A percentile compares a stretch with the other conserved stretches of the same genome.
phyloP scores from a whole-genome alignment of 2,888 invertebrate genomes.

The Podotricha telesiphe region DNA sequence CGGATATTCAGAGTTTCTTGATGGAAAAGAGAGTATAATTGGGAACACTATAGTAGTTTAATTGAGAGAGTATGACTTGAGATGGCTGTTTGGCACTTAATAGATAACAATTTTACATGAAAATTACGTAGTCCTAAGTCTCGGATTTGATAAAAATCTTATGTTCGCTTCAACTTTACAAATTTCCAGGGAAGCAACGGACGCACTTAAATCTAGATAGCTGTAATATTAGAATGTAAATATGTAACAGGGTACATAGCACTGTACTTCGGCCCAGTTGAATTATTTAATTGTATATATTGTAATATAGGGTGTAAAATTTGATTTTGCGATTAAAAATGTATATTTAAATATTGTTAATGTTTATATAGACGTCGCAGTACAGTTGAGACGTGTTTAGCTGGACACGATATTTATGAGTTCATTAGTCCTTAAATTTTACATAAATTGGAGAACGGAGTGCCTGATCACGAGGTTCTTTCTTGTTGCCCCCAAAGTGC shows the following conservation, averaged over 20 bases:
- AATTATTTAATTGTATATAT: slow-evolving; percentile 74
- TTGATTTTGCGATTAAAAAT: slow-evolving; percentile 45
- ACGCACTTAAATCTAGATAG: not conserved
- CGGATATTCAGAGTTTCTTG: slow-evolving; percentile 92
- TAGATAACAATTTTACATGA: slow-evolving; percentile 22
- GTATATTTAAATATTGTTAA: slow-evolving; percentile 47
- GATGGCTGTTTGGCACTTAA: slow-evolving; percentile 40
- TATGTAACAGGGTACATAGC: slow-evolving; percentile 61
- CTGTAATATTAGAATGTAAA: slow-evolving; percentile 47
- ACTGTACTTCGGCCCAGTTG: slow-evolving; percentile 59
- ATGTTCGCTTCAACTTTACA: not conserved
- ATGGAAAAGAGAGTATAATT: slow-evolving; percentile 79
- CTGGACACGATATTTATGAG: not conserved
- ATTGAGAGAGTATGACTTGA: slow-evolving; percentile 21
- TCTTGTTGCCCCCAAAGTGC: not conserved
- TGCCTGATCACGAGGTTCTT: not conserved
- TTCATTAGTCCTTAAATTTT: not conserved
- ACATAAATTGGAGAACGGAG: not conserved
- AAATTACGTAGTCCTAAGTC: not conserved
- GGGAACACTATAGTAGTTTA: slow-evolving; percentile 80
- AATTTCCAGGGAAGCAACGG: not conserved
- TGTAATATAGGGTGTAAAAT: slow-evolving; percentile 53
- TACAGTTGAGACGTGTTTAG: not conserved
- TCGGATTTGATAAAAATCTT: not conserved
- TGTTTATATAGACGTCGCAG: slow-evolving; percentile 9